Evolutionary conservation across 2,113 vertebrate species (phyloP), one percentile per base, ranked within the genome.

Genomic region (Oreochromis aureus): DNA sequence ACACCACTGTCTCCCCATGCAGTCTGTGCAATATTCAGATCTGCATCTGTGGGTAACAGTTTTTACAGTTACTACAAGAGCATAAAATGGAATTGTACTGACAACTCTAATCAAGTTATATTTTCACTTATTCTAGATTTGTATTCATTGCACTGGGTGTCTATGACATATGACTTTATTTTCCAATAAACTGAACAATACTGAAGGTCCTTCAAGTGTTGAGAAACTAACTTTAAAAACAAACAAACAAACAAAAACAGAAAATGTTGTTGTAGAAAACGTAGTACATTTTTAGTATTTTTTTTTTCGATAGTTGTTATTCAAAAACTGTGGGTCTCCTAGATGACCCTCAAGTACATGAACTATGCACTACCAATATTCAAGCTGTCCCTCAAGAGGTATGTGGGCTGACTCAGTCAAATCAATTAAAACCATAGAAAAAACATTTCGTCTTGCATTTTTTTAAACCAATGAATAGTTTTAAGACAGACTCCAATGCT

Each of bases 1-100:
- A 98, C 97, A 0, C 98, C 98, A 1, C 98, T 97, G 95, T 98
- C 98, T 2, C 98, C 98, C 98, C 98, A 98, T 0, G 97, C 97
- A 0, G 98, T 98, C 95, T 97, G 97, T 0, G 95, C 97, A 1
- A 98, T 95, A 36, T 95, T 96, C 80, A 98, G 96, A 88, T 98
- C 97, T 2, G 98, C 98, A 53, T 97, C 98, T 98, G 89, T 2
- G 27, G 36, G 46, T 66, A 63, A 44, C 6, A 54, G 22, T 56
- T 48, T 48, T 15, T 71, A 61, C 15, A 10, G 11, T 19, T 5
- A 36, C 46, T 66, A n/a, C 10, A 63, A 73, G 10, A n/a, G 3
- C 41, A 54, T 10, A 15, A n/a, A n/a, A 7, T 8, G 2, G 2
- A 4, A 39, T 48, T 5, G 19, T 16, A 56, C 76, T 19, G 48